These are phyloP conservation scores for Philaethria dido DNA, from an alignment of 2,888 invertebrate genomes.

Conservation along the genomic window DNA sequence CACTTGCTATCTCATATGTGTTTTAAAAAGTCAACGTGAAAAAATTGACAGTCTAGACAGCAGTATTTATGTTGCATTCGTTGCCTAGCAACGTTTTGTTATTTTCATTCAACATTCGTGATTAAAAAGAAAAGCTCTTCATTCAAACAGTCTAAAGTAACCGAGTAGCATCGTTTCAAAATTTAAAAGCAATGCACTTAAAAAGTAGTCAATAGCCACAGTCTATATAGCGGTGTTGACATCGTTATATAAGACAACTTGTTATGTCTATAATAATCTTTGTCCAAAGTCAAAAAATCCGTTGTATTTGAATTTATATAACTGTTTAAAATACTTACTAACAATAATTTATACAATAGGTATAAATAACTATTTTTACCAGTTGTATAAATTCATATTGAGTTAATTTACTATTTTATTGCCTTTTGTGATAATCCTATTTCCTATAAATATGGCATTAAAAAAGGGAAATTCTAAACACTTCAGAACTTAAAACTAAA, in stretches of 20 bases:
- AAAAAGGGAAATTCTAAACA: neutral
- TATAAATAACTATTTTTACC: neutral
- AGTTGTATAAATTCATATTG: neutral
- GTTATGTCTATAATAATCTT: neutral
- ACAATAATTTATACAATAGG: too few species aligned
- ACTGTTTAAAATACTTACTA: too few species aligned
- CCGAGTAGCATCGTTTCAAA: constrained; percentile 14
- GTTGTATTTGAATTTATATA: too few species aligned
- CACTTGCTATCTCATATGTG: constrained; percentile 15
- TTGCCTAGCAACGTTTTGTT: constrained; percentile 32
- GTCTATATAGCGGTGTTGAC: neutral
- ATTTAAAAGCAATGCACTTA: constrained; percentile 8
- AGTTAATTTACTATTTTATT: neutral
- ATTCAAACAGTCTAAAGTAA: constrained; percentile 31
- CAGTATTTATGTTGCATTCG: constrained; percentile 31
- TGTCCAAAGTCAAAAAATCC: neutral
- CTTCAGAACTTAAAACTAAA: neutral
- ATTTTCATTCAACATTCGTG: constrained; percentile 34
- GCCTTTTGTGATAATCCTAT: neutral
- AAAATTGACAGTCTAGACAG: constrained; percentile 39
- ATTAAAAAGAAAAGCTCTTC: constrained; percentile 31
- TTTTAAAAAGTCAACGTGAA: constrained; percentile 29
- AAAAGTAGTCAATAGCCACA: constrained; percentile 19
- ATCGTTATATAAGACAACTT: neutral
- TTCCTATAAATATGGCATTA: neutral